A percentile compares a stretch with the other conserved stretches of the same genome.
phyloP scores from a whole-genome alignment of 2,888 invertebrate genomes.

The Escarpia spicata region DNA sequence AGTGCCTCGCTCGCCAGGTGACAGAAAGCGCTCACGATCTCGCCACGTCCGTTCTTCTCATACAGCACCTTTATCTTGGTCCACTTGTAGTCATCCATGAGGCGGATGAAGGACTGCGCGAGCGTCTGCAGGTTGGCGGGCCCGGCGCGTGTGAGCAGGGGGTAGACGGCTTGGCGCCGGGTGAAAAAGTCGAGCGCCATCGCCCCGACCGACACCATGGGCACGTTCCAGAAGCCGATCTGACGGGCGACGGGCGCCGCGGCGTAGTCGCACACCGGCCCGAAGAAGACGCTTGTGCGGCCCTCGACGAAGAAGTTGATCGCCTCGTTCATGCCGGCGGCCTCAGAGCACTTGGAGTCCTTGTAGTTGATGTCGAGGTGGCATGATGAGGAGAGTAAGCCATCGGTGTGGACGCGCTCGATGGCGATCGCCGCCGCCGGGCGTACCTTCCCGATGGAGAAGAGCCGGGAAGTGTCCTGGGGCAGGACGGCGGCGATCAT shows the following conservation, averaged over 20 bases:
- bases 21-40: slow-evolving; percentile 74
- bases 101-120: slow-evolving; percentile 38
- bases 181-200: slow-evolving; percentile 58
- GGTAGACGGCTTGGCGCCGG: slow-evolving; percentile 69
- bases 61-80: slow-evolving; percentile 78
- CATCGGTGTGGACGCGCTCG: slow-evolving; percentile 38
- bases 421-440: slow-evolving; percentile 50
- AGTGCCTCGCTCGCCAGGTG: slow-evolving; percentile 80
- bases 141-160: slow-evolving; percentile 75
- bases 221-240: slow-evolving; percentile 88
- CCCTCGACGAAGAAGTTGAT: slow-evolving; percentile 50
- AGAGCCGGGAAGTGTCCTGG: slow-evolving; percentile 32
- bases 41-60: slow-evolving; percentile 77
- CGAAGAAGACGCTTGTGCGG: slow-evolving; percentile 53
- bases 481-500: slow-evolving; percentile 30
- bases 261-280: slow-evolving; percentile 71
- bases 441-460: slow-evolving; percentile 47
- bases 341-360: slow-evolving; percentile 53
- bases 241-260: slow-evolving; percentile 88
- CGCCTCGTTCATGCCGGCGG: slow-evolving; percentile 49
- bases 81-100: slow-evolving; percentile 70
- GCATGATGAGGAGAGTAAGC: slow-evolving; percentile 18
- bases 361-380: slow-evolving; percentile 41
- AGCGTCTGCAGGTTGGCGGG: slow-evolving; percentile 54
- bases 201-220: slow-evolving; percentile 78